Evolutionary conservation across 2,888 invertebrate genomes (phyloP), one percentile per base, ranked within the genome.

Genomic region (Taphrorychus bicolor): DNA sequence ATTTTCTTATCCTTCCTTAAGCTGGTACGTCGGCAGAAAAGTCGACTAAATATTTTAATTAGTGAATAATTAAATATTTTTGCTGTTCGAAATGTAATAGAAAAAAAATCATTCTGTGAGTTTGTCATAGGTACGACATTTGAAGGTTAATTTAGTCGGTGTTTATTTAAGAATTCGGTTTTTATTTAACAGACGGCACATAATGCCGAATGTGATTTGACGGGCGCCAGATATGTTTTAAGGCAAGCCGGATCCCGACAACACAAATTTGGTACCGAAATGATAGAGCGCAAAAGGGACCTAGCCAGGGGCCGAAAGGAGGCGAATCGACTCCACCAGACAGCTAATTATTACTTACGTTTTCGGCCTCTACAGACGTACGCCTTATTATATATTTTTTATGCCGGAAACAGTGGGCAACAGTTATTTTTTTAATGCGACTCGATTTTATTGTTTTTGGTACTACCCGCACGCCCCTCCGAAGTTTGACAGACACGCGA

Each of bases 371-470:
- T 75, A 74, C 76, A 76, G 75, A 77, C 78, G 77, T 80, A 64
- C 42, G 76, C 81, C 78, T 81, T 81, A 82, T 82, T 82, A 82
- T 78, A 80, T 81, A 79, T 81, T 81, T 81, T 81, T 82, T 81
- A 80, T 81, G 81, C 82, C 82, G 82, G 82, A 82, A 82, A 82
- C 79, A 78, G 73, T 74, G 75, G 76, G 73, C 75, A 72, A 73
- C 73, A 75, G 65, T 74, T n/a, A n/a, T n/a, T 75, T 75, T 74
- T 76, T 72, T 72, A 71, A 74, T 76, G 76, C 74, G 73, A 74
- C 75, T 72, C 75, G 74, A 72, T 74, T 73, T 75, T 73, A 74
- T 77, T 76, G 76, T 76, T 76, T 76, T 73, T 73, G 62, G 65
- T 49, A 48, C 11, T 23, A 9, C 21, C 62, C n/a, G 17, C 49